A percentile compares a stretch with the other conserved stretches of the same genome.
phyloP scores from a whole-genome alignment of 2,113 vertebrate species.

The Actenoides hombroni region DNA sequence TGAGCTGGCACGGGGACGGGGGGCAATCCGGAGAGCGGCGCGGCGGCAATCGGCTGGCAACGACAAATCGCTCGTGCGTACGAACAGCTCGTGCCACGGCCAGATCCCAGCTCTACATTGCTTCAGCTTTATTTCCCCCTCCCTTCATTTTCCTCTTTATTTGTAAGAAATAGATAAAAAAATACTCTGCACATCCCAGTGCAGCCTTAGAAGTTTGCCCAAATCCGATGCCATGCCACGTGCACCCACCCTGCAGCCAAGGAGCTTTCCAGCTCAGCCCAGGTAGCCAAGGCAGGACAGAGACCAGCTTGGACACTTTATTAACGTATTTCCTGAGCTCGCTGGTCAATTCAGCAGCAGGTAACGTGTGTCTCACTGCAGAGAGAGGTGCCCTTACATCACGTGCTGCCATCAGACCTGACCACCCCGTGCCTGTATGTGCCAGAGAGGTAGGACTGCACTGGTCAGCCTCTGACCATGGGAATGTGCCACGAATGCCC shows the following conservation, averaged over 20 bases:
- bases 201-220: not conserved
- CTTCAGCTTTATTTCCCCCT: not conserved
- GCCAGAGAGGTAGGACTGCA: rapidly evolving
- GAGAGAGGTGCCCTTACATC: rapidly evolving
- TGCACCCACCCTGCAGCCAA: rapidly evolving
- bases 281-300: not conserved
- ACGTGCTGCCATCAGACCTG: rapidly evolving
- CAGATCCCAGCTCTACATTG: not conserved
- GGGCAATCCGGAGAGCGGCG: not conserved
- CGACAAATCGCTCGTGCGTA: rapidly evolving
- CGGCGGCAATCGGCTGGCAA: not conserved
- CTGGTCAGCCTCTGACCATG: rapidly evolving
- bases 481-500: rapidly evolving
- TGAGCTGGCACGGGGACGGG: not conserved
- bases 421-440: not conserved
- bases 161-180: not conserved
- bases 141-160: not conserved
- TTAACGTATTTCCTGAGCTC: rapidly evolving
- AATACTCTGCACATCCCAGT: not conserved
- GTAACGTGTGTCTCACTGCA: rapidly evolving
- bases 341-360: not conserved
- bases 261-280: not conserved
- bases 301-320: not conserved
- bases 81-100: not conserved
- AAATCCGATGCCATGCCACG: rapidly evolving